phyloP scores from a whole-genome alignment of 2,113 vertebrate genomes.

The Odontesthes bonariensis region DNA sequence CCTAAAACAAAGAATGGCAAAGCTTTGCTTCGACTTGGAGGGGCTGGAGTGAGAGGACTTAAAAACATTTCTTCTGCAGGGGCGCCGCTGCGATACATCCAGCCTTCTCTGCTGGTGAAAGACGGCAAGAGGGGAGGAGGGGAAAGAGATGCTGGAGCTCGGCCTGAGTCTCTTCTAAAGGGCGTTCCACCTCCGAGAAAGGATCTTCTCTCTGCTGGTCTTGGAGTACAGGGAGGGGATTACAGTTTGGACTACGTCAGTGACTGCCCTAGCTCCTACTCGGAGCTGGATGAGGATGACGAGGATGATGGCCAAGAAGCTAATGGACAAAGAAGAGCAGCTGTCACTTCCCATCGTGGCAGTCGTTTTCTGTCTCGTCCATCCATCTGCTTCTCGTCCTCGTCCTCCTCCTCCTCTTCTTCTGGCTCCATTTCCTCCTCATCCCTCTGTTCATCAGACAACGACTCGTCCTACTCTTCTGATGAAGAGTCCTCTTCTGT shows the following conservation, averaged over 20 bases:
- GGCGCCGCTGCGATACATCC: slow-evolving; percentile 80
- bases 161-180: slow-evolving; percentile 81
- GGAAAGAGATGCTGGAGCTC: slow-evolving; percentile 55
- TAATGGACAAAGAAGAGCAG: slow-evolving; percentile 51
- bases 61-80: slow-evolving; percentile 71
- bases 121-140: slow-evolving; percentile 85
- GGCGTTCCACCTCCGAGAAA: slow-evolving; percentile 84
- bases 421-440: slow-evolving; percentile 95
- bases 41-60: slow-evolving; percentile 82
- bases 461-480: slow-evolving; percentile 95
- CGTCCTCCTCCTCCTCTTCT: slow-evolving; percentile 92
- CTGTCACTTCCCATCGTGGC: slow-evolving; percentile 56
- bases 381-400: slow-evolving; percentile 92
- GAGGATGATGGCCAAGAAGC: slow-evolving; percentile 85
- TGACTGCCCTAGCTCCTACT: slow-evolving; percentile 95
- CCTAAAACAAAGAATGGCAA: slow-evolving; percentile 96
- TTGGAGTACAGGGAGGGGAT: slow-evolving; percentile 79
- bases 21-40: slow-evolving; percentile 87
- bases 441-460: slow-evolving; percentile 94
- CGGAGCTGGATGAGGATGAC: slow-evolving; percentile 92
- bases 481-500: slow-evolving; percentile 92
- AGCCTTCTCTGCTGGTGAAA: slow-evolving; percentile 84
- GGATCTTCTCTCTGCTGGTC: slow-evolving; percentile 71
- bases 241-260: slow-evolving; percentile 90
- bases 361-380: slow-evolving; percentile 92